phyloP scores from a whole-genome alignment of 2,888 invertebrate genomes.

The Myathropa florea region DNA sequence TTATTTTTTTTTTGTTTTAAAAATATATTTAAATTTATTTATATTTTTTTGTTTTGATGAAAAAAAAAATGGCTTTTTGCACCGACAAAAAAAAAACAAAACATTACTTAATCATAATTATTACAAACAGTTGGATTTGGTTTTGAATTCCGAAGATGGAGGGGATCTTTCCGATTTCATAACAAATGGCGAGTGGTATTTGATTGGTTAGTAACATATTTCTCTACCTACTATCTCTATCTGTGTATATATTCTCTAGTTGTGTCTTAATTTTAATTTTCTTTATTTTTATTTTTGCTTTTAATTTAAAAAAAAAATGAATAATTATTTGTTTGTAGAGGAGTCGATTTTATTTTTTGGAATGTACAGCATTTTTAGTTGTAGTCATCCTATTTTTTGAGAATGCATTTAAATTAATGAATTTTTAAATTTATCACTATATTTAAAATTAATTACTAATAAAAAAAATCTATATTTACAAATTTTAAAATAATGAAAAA shows the following conservation, averaged over 20 bases:
- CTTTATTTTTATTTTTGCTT: constrained; percentile 11
- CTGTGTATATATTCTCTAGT: constrained; percentile 24
- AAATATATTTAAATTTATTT: constrained; percentile 54
- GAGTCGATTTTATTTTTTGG: constrained; percentile 23
- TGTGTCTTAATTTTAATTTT: constrained; percentile 6
- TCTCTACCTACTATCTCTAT: constrained; percentile 49
- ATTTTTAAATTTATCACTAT: neutral
- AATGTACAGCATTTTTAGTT: constrained; percentile 5
- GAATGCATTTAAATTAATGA: neutral
- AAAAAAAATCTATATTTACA: constrained; percentile 10
- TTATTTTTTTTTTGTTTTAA: constrained; percentile 46
- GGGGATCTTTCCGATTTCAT: constrained; percentile 99
- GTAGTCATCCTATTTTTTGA: neutral
- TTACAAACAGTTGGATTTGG: constrained; percentile 92
- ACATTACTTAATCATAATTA: constrained; percentile 58
- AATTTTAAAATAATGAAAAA: constrained; percentile 19
- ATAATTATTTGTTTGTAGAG: no score
- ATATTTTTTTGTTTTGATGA: constrained; percentile 15
- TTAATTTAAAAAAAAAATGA: constrained; percentile 7
- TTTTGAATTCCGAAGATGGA: constrained; percentile 95
- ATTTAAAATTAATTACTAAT: neutral
- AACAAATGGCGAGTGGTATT: constrained; percentile 99
- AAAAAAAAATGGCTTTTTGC: constrained; percentile 55
- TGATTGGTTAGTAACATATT: constrained; percentile 90
- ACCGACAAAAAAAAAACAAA: constrained; percentile 59